Base-by-base conservation (phyloP, 2,113 vertebrate species). In the Gallinago media region DNA sequence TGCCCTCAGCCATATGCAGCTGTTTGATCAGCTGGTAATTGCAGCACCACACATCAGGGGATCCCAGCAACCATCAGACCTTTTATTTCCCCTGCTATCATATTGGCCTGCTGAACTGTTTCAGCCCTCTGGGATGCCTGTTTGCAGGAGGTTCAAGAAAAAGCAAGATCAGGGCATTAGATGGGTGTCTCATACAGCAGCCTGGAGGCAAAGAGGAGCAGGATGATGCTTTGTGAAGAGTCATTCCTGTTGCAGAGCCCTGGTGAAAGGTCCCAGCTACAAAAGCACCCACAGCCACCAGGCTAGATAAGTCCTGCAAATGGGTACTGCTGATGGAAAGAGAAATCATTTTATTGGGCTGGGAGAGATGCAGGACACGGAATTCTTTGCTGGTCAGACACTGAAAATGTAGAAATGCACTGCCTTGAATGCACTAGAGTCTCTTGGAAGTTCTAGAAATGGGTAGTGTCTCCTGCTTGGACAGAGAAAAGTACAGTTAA, bases 11-110 rank as follows among this genome's bases (percentile, higher is more conserved):
- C 2, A 78, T 19, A 46, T 50, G 58, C 34, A 54, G 67, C 74
- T 95, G 68, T 96, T 96, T 91, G 85, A 81, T 90, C 84, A 97
- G 95, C 88, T 92, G 94, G 72, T 79, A 70, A 84, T 86, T 88
- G 74, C 72, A 63, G 82, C 89, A 36, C 47, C 46, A 46, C 36
- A 34, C 3, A 0, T 87, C 93, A 87, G n/a, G 80, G 73, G 31
- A 75, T 59, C 36, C 8, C 27, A 23, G 76, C 67, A 66, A 62
- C 38, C 7, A 1, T 19, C 83, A 88, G 49, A 29, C 19, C 74
- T 52, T 94, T 85, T 91, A 54, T 88, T 94, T 94, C 67, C 40
- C 65, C 49, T 90, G 67, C 56, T 85, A 18, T 83, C 88, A 25
- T 73, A 38, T 14, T 74, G 65, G 84, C 29, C 55, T 0, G 1